These are phyloP conservation scores for Casuarius casuarius DNA, from an alignment of 2,113 vertebrate genomes.

Conservation along the genomic window DNA sequence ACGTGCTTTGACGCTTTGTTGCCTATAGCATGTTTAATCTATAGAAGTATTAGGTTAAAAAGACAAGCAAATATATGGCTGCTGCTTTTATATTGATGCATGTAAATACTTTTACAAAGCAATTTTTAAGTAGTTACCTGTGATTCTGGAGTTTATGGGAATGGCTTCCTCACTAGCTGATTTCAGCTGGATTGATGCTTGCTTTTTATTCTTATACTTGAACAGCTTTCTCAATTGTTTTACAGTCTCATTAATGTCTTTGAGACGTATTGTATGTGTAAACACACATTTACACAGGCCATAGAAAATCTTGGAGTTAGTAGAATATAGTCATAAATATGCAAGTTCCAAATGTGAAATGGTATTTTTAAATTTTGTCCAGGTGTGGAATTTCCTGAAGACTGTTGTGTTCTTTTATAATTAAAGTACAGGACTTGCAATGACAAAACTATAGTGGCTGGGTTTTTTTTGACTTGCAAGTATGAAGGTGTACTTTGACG, in stretches of 20 bases:
- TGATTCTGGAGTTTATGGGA: fast-evolving
- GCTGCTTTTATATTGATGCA: background rate
- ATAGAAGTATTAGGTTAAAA: background rate
- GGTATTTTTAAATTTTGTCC: fast-evolving
- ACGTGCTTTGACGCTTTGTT: background rate
- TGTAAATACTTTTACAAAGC: background rate
- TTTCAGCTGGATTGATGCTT: background rate
- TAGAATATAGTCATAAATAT: background rate
- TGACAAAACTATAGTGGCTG: background rate
- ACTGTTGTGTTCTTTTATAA: background rate
- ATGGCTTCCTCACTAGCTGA: fast-evolving
- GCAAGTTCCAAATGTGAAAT: background rate
- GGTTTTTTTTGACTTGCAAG: background rate
- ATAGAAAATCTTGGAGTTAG: background rate
- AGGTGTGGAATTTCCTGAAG: background rate
- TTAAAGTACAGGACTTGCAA: background rate
- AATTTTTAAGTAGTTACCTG: background rate
- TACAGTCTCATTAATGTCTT: fast-evolving
- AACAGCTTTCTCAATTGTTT: background rate
- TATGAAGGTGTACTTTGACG: too few relatives aligned
- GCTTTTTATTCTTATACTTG: background rate
- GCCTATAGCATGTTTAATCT: fast-evolving
- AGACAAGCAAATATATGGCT: too few relatives aligned
- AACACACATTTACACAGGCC: fast-evolving
- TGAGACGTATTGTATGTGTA: fast-evolving